phyloP scores from a whole-genome alignment of 1,140 invertebrate species.

The Proales similis region DNA sequence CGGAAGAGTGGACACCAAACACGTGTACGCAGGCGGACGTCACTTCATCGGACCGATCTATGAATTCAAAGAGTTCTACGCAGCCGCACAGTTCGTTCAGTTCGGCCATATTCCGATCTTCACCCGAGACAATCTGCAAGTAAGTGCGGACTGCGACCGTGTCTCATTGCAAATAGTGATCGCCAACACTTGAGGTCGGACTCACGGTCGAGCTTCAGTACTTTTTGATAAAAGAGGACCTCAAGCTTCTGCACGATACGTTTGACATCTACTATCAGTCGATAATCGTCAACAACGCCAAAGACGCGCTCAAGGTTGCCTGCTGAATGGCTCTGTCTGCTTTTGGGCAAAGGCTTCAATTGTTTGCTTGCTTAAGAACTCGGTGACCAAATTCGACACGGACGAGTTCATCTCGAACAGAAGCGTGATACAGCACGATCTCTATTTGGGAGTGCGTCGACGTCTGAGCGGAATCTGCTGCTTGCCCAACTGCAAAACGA shows the following conservation, averaged over 20 bases:
- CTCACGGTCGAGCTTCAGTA: conserved; percentile 43
- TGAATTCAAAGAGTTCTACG: conserved; percentile 42
- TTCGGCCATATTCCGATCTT: conserved; percentile 41
- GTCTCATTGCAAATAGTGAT: neutral
- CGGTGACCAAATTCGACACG: conserved; percentile 41
- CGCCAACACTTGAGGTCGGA: conserved; percentile 41
- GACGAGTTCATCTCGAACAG: conserved; percentile 42
- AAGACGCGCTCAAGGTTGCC: conserved; percentile 45
- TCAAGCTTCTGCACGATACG: conserved; percentile 42
- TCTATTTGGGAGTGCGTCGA: conserved; percentile 42
- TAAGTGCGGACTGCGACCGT: conserved; percentile 6
- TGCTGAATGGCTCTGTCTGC: neutral
- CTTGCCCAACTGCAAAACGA: conserved; percentile 31
- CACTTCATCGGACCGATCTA: conserved; percentile 43
- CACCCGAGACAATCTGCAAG: conserved; percentile 43
- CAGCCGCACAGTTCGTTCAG: conserved; percentile 41
- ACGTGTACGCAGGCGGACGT: conserved; percentile 41
- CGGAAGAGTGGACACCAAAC: conserved; percentile 40
- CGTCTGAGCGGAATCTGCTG: conserved; percentile 24
- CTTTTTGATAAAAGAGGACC: conserved; percentile 43
- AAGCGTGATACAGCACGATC: conserved; percentile 39
- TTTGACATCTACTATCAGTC: conserved; percentile 45
- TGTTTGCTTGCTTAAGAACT: conserved; percentile 39
- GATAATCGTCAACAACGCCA: conserved; percentile 42
- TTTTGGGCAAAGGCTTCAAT: neutral